Conservation (phyloP, 53 echinoderm and acorn worm genomes). For the Astropecten irregularis region DNA sequence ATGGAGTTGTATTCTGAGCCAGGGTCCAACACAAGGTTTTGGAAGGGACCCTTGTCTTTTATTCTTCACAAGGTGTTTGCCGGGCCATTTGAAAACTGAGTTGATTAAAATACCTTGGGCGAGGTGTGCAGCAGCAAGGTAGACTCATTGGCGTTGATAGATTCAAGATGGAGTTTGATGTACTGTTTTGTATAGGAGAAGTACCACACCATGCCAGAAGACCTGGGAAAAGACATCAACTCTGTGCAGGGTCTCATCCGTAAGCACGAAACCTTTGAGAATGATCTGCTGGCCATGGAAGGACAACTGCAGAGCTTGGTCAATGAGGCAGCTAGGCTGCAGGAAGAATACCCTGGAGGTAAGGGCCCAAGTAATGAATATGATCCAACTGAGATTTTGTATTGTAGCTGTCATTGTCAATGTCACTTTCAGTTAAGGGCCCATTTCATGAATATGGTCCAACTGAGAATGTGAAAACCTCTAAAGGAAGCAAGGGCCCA, state of each 20-base stretch:
- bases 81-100: too few species aligned
- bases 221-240: slow-evolving; percentile 91
- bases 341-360: slow-evolving; percentile 83
- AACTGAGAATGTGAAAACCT: background rate
- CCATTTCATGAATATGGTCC: background rate
- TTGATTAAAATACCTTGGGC: too few species aligned
- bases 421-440: too few species aligned
- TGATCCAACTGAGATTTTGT: background rate
- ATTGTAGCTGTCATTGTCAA: too few species aligned
- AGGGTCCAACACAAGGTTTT: too few species aligned
- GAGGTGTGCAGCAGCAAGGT: too few species aligned
- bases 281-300: slow-evolving; percentile 89
- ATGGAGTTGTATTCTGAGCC: too few species aligned
- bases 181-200: slow-evolving; percentile 75
- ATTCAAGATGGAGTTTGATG: too few species aligned
- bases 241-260: slow-evolving; percentile 82
- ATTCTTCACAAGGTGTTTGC: too few species aligned
- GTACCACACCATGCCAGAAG: slow-evolving; percentile 79
- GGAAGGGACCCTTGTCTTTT: too few species aligned
- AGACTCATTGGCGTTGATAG: too few species aligned
- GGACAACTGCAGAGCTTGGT: slow-evolving; percentile 78
- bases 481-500: too few species aligned
- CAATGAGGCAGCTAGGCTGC: slow-evolving; percentile 70
- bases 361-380: background rate
- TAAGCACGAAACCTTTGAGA: slow-evolving; percentile 94